Percentiles rank a stretch among this genome's conserved stretches.
phyloP scores from a whole-genome alignment of 2,797 vertebrate species.

The Mormyrus proboscirostris region DNA sequence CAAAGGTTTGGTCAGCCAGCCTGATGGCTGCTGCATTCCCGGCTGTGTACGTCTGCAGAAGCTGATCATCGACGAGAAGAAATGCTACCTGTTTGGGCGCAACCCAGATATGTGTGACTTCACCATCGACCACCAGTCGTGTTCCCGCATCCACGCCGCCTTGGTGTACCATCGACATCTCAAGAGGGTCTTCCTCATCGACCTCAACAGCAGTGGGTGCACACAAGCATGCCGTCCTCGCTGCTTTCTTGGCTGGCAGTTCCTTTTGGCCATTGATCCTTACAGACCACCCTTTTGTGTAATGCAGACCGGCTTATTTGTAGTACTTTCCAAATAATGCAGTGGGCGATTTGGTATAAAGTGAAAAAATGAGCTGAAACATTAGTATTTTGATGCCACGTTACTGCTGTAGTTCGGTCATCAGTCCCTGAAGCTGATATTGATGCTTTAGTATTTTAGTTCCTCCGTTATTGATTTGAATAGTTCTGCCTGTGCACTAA shows the following conservation, averaged over 20 bases:
- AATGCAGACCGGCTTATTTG: not conserved
- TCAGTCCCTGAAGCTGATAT: not conserved
- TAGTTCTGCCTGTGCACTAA: not conserved
- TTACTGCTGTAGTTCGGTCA: not conserved
- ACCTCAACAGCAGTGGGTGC: slow-evolving; percentile 84
- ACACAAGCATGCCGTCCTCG: not conserved
- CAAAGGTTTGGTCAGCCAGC: not conserved
- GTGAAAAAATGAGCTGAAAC: not conserved
- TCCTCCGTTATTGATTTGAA: not conserved
- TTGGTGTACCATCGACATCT: slow-evolving; percentile 82
- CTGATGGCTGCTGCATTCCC: not conserved
- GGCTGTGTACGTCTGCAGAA: slow-evolving; percentile 59
- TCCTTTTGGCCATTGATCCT: not conserved
- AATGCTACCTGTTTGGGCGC: slow-evolving; percentile 83
- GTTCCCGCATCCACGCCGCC: slow-evolving; percentile 77
- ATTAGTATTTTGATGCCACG: not conserved
- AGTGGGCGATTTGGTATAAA: not conserved
- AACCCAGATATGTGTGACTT: slow-evolving; percentile 83
- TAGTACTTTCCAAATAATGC: not conserved
- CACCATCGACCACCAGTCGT: slow-evolving; percentile 84
- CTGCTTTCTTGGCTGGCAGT: not conserved
- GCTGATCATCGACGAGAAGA: slow-evolving; percentile 85
- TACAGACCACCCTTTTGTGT: not conserved
- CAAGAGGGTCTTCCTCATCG: slow-evolving; percentile 81
- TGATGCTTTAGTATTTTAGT: not conserved